A percentile compares a stretch with the other conserved stretches of the same genome.
These are phyloP conservation scores for Triplophysa dalaica DNA, from an alignment of 2,113 vertebrate genomes.

Conservation along the genomic window DNA sequence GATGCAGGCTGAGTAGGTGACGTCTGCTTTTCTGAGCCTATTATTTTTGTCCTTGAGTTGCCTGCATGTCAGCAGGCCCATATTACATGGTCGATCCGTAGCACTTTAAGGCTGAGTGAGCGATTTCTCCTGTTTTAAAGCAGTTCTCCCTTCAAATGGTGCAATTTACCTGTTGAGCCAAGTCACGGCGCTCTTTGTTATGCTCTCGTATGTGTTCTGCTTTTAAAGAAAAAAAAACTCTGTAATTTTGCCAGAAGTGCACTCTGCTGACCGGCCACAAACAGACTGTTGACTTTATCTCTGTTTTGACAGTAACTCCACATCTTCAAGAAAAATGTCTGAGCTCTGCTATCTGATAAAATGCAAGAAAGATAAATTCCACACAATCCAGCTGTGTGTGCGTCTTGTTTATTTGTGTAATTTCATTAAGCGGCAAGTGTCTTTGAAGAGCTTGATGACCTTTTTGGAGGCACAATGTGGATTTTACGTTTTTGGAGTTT, in stretches of 20 bases:
- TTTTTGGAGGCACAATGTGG: too few relatives aligned
- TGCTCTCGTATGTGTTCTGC: conserved; percentile 42
- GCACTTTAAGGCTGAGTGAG: conserved; percentile 55
- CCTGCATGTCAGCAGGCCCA: conserved; percentile 50
- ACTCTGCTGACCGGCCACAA: conserved; percentile 26
- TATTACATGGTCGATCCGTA: conserved; percentile 43
- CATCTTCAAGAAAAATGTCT: conserved; percentile 28
- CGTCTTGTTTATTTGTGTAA: conserved; percentile 26
- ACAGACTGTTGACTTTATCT: conserved; percentile 40
- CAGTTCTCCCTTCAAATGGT: conserved; percentile 43
- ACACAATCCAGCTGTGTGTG: conserved; percentile 31
- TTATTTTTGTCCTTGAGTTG: conserved; percentile 52
- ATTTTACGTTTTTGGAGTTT: too few relatives aligned
- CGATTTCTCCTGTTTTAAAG: conserved; percentile 35
- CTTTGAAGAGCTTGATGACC: conserved; percentile 15
- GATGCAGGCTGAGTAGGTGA: conserved; percentile 28
- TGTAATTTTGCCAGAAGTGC: conserved; percentile 34
- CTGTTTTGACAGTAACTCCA: conserved; percentile 16
- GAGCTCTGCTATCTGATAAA: conserved; percentile 44
- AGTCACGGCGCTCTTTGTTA: conserved; percentile 47
- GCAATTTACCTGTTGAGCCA: conserved; percentile 60
- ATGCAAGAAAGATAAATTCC: conserved; percentile 34
- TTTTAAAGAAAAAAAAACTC: conserved; percentile 35
- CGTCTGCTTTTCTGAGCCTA: conserved; percentile 55
- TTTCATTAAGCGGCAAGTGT: conserved; percentile 20